Evolutionary conservation across 2,113 vertebrate genomes (phyloP).

Genomic region (human (Homo sapiens)): DNA sequence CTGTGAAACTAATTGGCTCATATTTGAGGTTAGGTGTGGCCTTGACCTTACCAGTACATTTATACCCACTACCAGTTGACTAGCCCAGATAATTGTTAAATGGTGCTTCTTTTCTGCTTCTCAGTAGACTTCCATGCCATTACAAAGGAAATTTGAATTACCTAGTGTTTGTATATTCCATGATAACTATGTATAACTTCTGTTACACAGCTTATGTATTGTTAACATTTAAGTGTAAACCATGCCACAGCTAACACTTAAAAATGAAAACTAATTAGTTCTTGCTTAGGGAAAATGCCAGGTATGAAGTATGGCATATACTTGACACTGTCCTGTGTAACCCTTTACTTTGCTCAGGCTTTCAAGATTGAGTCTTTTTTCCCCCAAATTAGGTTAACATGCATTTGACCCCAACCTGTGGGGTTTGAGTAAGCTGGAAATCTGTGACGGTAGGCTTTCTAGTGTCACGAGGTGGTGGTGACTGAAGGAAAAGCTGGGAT

Average conservation of each 20-base stretch:
- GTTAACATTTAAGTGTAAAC: not conserved
- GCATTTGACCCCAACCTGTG: not conserved
- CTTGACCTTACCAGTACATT: not conserved
- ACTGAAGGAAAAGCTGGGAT: not conserved
- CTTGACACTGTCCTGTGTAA: not conserved
- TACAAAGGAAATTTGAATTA: not conserved
- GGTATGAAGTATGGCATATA: not conserved
- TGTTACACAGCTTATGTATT: not conserved
- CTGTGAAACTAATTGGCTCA: not conserved
- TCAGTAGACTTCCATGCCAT: not conserved
- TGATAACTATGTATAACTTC: not conserved
- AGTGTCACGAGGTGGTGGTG: not conserved
- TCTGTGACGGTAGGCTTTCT: not conserved
- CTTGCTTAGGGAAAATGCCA: not conserved
- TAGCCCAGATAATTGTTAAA: not conserved
- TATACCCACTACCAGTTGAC: not conserved
- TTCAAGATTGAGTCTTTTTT: not conserved
- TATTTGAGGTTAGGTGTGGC: not conserved
- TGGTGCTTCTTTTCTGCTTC: conserved; percentile 28
- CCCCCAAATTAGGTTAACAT: not conserved
- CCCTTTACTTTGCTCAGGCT: not conserved
- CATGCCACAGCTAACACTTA: not conserved
- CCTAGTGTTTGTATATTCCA: not conserved
- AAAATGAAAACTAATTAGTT: not conserved
- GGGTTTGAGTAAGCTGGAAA: not conserved